A percentile compares a stretch with the other conserved stretches of the same genome.
phyloP scores from a whole-genome alignment of 2,888 invertebrate genomes.

The Achlya flavicornis region DNA sequence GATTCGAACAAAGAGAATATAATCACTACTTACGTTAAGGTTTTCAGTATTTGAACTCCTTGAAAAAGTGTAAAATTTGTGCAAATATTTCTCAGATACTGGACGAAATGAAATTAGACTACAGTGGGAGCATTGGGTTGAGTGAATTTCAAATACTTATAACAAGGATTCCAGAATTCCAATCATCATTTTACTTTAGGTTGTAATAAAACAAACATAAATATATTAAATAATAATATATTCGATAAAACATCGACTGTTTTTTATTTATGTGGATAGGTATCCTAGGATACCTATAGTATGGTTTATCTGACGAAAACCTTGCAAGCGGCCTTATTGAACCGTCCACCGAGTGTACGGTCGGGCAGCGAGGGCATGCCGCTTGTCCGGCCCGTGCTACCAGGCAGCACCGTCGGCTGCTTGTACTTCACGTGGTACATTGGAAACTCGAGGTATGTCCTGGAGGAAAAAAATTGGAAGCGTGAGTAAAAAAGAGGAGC shows the following conservation, averaged over 20 bases:
- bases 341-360: slow-evolving; percentile 83
- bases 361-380: slow-evolving; percentile 81
- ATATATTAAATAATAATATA: neutral
- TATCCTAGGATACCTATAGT: neutral
- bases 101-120: slow-evolving; percentile 85
- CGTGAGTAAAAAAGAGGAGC: neutral
- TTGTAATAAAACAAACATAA: slow-evolving; percentile 42
- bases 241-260: neutral
- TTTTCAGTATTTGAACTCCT: too few species aligned
- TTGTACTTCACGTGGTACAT: slow-evolving; percentile 84
- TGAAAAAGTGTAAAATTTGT: too few species aligned
- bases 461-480: slow-evolving; percentile 42
- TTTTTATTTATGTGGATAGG: too few species aligned
- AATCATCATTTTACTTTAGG: slow-evolving; percentile 84
- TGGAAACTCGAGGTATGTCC: slow-evolving; percentile 83
- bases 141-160: slow-evolving; percentile 85
- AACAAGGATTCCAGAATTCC: slow-evolving; percentile 85
- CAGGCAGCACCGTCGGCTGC: slow-evolving; percentile 82
- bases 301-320: slow-evolving; percentile 68
- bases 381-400: slow-evolving; percentile 75
- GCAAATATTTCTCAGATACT: slow-evolving; percentile 77
- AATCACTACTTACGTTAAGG: too few species aligned
- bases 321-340: slow-evolving; percentile 81
- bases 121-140: slow-evolving; percentile 81
- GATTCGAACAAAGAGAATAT: too few species aligned